Base-by-base conservation (phyloP, 92 coral and sea anemone species). In the Metridium senile region DNA sequence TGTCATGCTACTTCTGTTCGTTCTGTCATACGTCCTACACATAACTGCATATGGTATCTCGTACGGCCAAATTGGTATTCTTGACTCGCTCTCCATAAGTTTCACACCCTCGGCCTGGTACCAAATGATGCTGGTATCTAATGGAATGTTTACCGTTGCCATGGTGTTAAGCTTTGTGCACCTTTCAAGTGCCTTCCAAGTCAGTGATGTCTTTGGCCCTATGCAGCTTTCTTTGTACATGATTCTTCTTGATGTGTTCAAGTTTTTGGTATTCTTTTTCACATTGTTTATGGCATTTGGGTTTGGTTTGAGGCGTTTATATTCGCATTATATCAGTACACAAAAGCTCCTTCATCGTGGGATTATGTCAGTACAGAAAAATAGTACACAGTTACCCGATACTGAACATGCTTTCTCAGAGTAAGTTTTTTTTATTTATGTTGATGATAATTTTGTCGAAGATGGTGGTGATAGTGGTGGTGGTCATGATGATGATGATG, bases 161-260 rank as follows among this genome's bases (percentile, higher is more conserved):
- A 87, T 87, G 91, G 93, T 88, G 20, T 78, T 88, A 20, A 85
- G 93, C 34, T 85, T 88, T 74, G 77, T 88, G 20, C 93, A 85
- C 59, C 58, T 88, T 23, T 66, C 88, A 30, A 76, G 78, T 25
- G 84, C 85, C 19, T 85, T 85, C 80, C 93, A 88, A 66, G 89
- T 88, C 67, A 88, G 70, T 51, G 81, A 56, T 28, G 72, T 79
- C 9, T 70, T 92, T 62, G 97, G 93, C 19, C 97, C 97, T 19
- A 26, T 89, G 78, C 93, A 92, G 74, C 87, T 92, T 33, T 92
- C 97, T 27, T 69, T 91, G 43, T 91, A 91, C 69, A 80, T 66
- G 27, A 81, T 91, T 77, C 74, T 88, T 25, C 80, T 78, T 2
- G 97, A 91, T 66, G 89, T 91, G 45, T 20, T 82, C 29, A 91